Conservation (phyloP, 1,140 invertebrate species). For the Drosophila sulfurigaster region DNA sequence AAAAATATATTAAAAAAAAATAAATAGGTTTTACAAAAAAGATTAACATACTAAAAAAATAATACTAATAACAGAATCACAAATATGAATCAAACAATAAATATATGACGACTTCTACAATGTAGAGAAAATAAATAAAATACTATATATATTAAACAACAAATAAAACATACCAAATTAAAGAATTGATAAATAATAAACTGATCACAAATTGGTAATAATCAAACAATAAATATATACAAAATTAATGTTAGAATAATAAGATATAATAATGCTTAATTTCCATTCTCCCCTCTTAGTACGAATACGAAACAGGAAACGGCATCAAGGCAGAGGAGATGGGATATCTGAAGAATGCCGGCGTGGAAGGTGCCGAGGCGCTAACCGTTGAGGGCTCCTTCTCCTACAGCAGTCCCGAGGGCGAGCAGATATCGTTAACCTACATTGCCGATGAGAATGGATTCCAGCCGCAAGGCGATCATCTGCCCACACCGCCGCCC, state of each 20-base stretch:
- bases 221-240: too few species aligned
- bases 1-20: too few species aligned
- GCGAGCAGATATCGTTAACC: constrained; percentile 88
- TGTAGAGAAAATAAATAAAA: too few species aligned
- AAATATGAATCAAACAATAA: too few species aligned
- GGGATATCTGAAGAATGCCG: constrained; percentile 89
- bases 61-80: too few species aligned
- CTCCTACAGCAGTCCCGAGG: constrained; percentile 91
- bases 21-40: too few species aligned
- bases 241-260: too few species aligned
- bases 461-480: constrained; percentile 90
- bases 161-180: too few species aligned
- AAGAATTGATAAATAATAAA: background rate
- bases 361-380: constrained; percentile 86
- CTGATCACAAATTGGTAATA: background rate
- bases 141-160: too few species aligned
- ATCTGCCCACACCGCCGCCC: constrained; percentile 92
- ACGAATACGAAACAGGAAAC: constrained; percentile 88
- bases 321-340: constrained; percentile 89
- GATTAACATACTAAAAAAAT: too few species aligned
- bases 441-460: constrained; percentile 94
- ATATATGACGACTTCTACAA: too few species aligned
- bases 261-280: background rate
- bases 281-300: constrained; percentile 45
- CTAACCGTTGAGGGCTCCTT: constrained; percentile 89